Evolutionary conservation across 2,888 invertebrate genomes (phyloP).

Genomic region (Morinoia aosen): DNA sequence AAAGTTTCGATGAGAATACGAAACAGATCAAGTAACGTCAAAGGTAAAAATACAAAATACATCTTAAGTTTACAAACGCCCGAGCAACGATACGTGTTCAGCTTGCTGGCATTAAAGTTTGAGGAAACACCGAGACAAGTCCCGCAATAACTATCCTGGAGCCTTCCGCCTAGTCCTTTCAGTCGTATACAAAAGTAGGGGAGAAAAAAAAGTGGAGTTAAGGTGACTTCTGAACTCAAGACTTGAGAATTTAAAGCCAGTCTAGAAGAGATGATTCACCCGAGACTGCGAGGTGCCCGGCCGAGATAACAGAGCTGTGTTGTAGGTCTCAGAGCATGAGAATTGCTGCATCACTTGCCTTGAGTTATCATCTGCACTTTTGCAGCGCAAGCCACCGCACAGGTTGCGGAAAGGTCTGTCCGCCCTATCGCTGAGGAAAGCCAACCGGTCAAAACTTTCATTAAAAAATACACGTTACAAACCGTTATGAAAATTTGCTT

Average conservation of each 20-base stretch:
- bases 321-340: not conserved
- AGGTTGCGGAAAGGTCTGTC: not conserved
- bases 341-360: not conserved
- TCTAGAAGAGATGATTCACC: not conserved
- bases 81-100: not conserved
- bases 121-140: not conserved
- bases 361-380: not conserved
- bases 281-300: not conserved
- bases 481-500: not conserved
- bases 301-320: not conserved
- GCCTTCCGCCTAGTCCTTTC: not conserved
- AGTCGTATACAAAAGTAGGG: not conserved
- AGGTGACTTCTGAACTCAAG: not conserved
- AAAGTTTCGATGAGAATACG: too few relatives aligned
- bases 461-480: not conserved
- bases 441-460: not conserved
- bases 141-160: not conserved
- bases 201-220: not conserved
- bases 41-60: not conserved
- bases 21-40: too few relatives aligned
- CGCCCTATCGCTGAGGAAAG: not conserved
- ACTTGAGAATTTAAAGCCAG: slow-evolving; percentile 12
- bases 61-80: not conserved
- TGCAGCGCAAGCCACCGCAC: not conserved
- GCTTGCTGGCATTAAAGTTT: not conserved